Base-by-base conservation (phyloP, 2,797 vertebrate genomes). In the Phrynocephalus forsythii region DNA sequence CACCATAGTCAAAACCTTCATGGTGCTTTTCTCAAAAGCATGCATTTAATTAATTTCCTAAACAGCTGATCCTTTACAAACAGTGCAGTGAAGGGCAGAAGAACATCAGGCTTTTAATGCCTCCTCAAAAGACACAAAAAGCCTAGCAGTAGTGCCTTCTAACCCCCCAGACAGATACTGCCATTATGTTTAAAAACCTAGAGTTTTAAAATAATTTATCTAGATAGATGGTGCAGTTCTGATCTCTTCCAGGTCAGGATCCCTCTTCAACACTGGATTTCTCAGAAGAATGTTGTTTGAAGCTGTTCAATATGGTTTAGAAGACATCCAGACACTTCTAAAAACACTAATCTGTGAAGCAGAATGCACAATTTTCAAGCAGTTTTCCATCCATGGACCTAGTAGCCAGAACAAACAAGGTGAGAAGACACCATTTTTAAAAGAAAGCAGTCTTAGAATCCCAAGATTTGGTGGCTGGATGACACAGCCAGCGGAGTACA, bases 261-360 rank as follows among this genome's bases (percentile, higher is more conserved):
- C 98, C 66, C 96, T 99, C 84, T 99, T 99, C 68, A 99, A 98
- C 95, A 97, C 98, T 2, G 98, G 98, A 84, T 99, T 99, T 94
- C 97, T 99, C 90, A 97, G 98, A 92, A 96, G 97, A 94, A 99
- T 99, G 98, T 92, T 99, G 50, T 95, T 96, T 86, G 98, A 98
- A 56, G 97, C 98, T 1, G 95, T 97, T 86, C 96, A 98, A 91
- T 97, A 98, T 92, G 98, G 97, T 73, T 97, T 99, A 96, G 98
- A 98, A 79, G 98, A 99, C 93, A 97, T 98, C 94, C 98, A 98
- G 94, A 94, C 98, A 0, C 97, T 99, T 83, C 90, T 99, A 93
- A 99, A 99, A 92, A 98, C 98, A 0, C 94, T 99, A 52, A 96
- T 98, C 92, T 99, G 97, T 88, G 99, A 99, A 97, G 98, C 98